Percentiles rank a stretch among this genome's conserved stretches.
phyloP scores from a whole-genome alignment of 2,888 invertebrate species.

The Busseola fusca region DNA sequence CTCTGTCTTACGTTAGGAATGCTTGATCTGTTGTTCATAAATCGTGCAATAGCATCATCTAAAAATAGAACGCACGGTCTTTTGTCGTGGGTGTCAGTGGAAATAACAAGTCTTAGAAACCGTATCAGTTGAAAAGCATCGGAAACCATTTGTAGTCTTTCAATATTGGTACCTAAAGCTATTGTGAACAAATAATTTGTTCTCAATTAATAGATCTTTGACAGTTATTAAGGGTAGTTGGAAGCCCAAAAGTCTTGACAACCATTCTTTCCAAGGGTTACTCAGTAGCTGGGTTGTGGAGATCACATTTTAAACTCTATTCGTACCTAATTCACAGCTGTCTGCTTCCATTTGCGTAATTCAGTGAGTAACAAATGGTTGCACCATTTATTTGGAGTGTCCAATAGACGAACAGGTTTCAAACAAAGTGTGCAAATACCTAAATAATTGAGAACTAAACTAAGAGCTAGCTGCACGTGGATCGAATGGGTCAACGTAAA shows the following conservation, averaged over 20 bases:
- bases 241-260: background rate
- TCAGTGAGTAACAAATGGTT: conserved; percentile 14
- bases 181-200: background rate
- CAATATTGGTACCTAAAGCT: background rate
- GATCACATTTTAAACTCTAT: background rate
- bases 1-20: conserved; percentile 15
- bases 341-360: conserved; percentile 4
- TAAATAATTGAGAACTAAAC: conserved; percentile 21
- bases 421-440: conserved; percentile 38
- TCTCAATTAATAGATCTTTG: background rate
- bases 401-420: conserved; percentile 32
- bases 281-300: background rate
- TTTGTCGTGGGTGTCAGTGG: conserved; percentile 32
- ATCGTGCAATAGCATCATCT: conserved; percentile 28
- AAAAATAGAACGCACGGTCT: conserved; percentile 38
- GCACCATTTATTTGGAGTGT: conserved; percentile 18
- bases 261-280: background rate
- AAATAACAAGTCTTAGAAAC: conserved; percentile 12
- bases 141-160: conserved; percentile 9
- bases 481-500: conserved; percentile 43
- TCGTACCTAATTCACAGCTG: background rate
- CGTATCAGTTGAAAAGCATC: conserved; percentile 18
- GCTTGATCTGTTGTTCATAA: conserved; percentile 35
- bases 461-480: conserved; percentile 5
- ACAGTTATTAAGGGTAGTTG: background rate